Base-by-base conservation (phyloP, 2,888 invertebrate genomes). In the Conchocele bisecta region DNA sequence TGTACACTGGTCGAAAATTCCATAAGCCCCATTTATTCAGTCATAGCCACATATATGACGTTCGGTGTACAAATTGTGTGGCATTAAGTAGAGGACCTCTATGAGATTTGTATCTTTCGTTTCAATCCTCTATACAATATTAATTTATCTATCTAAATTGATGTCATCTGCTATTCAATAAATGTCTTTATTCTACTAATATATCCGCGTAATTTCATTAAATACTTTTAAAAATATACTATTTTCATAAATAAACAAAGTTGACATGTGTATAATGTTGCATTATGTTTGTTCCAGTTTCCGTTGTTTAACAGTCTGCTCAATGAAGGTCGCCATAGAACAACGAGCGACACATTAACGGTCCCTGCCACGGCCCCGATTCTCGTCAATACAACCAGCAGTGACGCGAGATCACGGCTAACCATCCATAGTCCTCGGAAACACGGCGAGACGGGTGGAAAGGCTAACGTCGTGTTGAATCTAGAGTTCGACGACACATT, bases 331-430 rank as follows among this genome's bases (percentile, higher is more conserved):
- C 35, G 29, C 20, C 15, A 33, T 24, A 13, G 35, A 54, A 24
- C 6, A 33, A 20, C 33, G 17, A 28, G 37, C 24, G 42, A 15
- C 33, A 22, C 44, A 39, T 29, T 48, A 17, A 22, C 22, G 26
- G 54, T 54, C n/a, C 75, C 75, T 0, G 67, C 70, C 9, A 75
- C 75, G 5, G 75, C 75, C 0, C 75, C 75, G 9, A 48, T 75
- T n/a, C 35, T 73, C 7, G 29, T 3, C 42, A 29, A 15, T 29
- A 22, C 50, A 22, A 22, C 42, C 13, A 26, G 15, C 42, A 15
- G 22, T 22, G 17, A 9, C 24, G 24, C 3, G 41, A 41, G 41
- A n/a, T 26, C 51, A 26, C 31, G 17, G 51, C n/a, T 29, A 7
- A 31, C 5, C 29, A 29, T 17, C n/a, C 6, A 31, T 17, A 15